Conservation (phyloP, 1,140 invertebrate genomes). For the Camponotus floridanus region DNA sequence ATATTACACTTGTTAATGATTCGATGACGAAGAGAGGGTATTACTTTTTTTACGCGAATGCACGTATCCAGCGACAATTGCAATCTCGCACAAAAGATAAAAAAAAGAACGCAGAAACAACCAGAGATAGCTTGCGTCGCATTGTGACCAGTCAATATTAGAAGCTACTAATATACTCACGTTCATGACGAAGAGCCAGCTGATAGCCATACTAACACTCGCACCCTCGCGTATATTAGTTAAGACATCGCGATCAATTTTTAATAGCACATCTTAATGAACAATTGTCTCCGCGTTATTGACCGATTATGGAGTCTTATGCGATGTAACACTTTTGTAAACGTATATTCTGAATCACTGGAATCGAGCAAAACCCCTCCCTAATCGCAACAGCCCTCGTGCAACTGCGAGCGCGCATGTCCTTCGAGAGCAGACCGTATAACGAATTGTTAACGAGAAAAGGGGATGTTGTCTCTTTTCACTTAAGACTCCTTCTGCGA, state of each 20-base stretch:
- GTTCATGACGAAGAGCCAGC: conserved; percentile 72
- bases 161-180: conserved; percentile 66
- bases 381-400: conserved; percentile 76
- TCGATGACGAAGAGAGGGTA: neutral
- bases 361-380: conserved; percentile 74
- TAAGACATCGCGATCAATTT: conserved; percentile 55
- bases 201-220: conserved; percentile 70
- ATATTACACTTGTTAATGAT: conserved; percentile 50
- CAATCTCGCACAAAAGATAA: neutral
- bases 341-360: conserved; percentile 78
- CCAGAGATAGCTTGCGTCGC: conserved; percentile 44
- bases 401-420: conserved; percentile 76
- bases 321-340: conserved; percentile 60
- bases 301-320: conserved; percentile 43
- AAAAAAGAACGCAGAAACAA: conserved; percentile 53
- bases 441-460: conserved; percentile 56
- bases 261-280: neutral
- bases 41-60: neutral
- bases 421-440: conserved; percentile 9
- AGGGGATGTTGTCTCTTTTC: conserved; percentile 71
- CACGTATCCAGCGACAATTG: neutral
- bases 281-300: conserved; percentile 25
- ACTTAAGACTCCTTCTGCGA: neutral
- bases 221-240: conserved; percentile 58
- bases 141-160: conserved; percentile 67